Base-by-base conservation (phyloP, 2,888 invertebrate species). In the Lithophane socia region DNA sequence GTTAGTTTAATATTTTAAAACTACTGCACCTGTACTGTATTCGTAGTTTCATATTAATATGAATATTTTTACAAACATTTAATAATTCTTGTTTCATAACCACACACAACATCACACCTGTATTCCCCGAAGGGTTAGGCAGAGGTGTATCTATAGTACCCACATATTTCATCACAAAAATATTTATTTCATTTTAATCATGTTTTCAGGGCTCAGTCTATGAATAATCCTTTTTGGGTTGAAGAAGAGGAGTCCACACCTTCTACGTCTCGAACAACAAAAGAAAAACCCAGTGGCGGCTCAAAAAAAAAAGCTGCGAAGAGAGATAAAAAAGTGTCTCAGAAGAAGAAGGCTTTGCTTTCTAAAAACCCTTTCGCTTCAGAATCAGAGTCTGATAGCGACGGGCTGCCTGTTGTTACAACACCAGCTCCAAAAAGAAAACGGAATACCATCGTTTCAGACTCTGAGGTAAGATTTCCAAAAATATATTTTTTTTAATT, bases 261-360 rank as follows among this genome's bases (percentile, higher is more conserved):
- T 52, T 3, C 66, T 52, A 49, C 2, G 7, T 66, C 49, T 66
- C 49, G 66, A 66, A 18, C 66, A 66, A 66, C 24, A 8, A 66
- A 66, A 66, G 66, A 66, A 66, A 66, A 49, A 8, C 24, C 42
- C 42, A 42, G 42, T 42, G 47, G 29, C 47, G 9, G 24, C 66
- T 42, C 42, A 21, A 42, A 42, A 63, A 66, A 47, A 66, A 52
- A 52, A 66, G 52, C 49, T 66, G 24, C 52, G 66, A 66, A 66
- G 66, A 66, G 29, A 66, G 52, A 29, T 10, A 66, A 49, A 66
- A 66, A 66, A 52, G 66, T 66, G 66, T 52, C 66, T 66, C 66
- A 66, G 10, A 52, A 66, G 9, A 66, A 66, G 52, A 66, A 66
- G 52, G 18, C 66, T 52, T 66, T 49, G 49, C 52, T 52, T 66